Conservation (phyloP, 2,113 vertebrate species). For the Pristiophorus japonicus region DNA sequence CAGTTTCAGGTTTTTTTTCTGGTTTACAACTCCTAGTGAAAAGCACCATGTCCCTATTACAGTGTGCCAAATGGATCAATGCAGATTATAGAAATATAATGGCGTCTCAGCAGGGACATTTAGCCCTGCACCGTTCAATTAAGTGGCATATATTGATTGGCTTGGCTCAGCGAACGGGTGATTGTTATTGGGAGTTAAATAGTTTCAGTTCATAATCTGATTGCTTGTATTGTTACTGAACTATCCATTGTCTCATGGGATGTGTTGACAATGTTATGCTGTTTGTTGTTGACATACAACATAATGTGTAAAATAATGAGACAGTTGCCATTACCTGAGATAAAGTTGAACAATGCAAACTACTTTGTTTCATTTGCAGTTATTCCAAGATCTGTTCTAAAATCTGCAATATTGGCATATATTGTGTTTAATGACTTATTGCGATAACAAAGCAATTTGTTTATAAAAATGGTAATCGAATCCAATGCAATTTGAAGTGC, state of each 20-base stretch:
- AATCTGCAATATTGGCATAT: not conserved
- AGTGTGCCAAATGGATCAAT: constrained; percentile 33
- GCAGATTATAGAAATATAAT: constrained; percentile 35
- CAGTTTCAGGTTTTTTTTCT: constrained; percentile 29
- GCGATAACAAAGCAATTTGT: not conserved
- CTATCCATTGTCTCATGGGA: constrained; percentile 2
- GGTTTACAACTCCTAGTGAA: constrained; percentile 27
- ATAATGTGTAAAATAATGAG: constrained; percentile 34
- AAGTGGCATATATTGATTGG: constrained; percentile 36
- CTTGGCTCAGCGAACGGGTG: constrained; percentile 26
- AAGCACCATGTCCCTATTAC: constrained; percentile 25
- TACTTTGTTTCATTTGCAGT: constrained; percentile 30
- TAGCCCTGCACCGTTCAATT: constrained; percentile 11
- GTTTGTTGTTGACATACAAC: not conserved
- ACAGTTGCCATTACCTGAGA: not conserved
- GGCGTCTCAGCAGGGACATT: constrained; percentile 28
- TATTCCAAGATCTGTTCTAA: not conserved
- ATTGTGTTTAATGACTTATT: not conserved
- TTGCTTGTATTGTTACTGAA: constrained; percentile 13
- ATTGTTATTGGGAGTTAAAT: constrained; percentile 29
- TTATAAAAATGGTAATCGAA: not conserved
- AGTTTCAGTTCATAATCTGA: constrained; percentile 28
- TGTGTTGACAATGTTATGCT: not conserved
- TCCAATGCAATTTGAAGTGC: not conserved
- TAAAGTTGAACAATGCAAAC: constrained; percentile 22